phyloP scores from a whole-genome alignment of 2,113 vertebrate species.

The Phrynosoma blainvillii region DNA sequence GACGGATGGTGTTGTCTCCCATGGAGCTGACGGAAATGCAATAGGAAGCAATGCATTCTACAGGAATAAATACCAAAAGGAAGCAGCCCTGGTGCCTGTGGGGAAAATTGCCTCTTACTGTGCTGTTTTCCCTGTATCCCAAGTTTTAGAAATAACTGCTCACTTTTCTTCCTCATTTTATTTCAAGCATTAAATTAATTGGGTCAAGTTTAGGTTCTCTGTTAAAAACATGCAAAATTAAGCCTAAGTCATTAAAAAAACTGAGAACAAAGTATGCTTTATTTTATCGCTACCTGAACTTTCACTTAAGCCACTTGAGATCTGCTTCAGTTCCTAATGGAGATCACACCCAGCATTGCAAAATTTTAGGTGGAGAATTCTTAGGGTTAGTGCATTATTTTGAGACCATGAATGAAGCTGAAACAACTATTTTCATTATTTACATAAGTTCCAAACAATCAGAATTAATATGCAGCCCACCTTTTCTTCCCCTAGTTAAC shows the following conservation, averaged over 20 bases:
- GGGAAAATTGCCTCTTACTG: conserved; percentile 29
- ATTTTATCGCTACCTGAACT: conserved; percentile 23
- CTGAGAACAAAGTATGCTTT: conserved; percentile 31
- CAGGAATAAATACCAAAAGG: conserved; percentile 41
- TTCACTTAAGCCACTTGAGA: conserved; percentile 40
- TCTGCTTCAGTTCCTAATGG: conserved; percentile 23
- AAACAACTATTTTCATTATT: conserved; percentile 38
- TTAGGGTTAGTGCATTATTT: conserved; percentile 53
- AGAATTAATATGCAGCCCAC: background rate
- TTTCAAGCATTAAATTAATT: conserved; percentile 57
- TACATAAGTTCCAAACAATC: background rate
- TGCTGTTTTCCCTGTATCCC: conserved; percentile 16
- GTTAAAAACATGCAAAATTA: conserved; percentile 51
- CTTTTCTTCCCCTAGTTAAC: background rate
- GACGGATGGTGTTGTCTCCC: conserved; percentile 79
- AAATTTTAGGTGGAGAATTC: conserved; percentile 51
- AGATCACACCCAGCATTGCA: conserved; percentile 54
- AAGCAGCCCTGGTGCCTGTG: conserved; percentile 27
- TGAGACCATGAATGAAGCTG: conserved; percentile 27
- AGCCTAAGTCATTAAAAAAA: conserved; percentile 41
- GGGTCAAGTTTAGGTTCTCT: conserved; percentile 55
- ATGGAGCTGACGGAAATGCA: conserved; percentile 73
- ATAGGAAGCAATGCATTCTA: conserved; percentile 61
- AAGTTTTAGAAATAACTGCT: conserved; percentile 30
- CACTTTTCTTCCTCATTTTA: conserved; percentile 50